phyloP scores from a whole-genome alignment of 1,140 invertebrate genomes.

The Meloidogyne floridensis region DNA sequence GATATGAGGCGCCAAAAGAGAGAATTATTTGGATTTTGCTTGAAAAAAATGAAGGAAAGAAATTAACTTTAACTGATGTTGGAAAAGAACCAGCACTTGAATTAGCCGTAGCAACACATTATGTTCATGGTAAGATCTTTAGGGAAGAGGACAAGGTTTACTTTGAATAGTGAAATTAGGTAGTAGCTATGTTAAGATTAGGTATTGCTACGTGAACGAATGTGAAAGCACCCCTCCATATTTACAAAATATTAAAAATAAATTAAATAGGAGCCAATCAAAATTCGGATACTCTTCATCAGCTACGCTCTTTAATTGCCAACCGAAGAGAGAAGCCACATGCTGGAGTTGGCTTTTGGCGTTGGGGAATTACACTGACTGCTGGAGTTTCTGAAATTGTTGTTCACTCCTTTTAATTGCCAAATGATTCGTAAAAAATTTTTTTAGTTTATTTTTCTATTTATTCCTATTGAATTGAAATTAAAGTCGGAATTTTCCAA shows the following conservation, averaged over 20 bases:
- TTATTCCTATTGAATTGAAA: neutral
- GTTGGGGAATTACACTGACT: conserved; percentile 52
- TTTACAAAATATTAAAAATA: conserved; percentile 11
- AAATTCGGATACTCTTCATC: conserved; percentile 57
- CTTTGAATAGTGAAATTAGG: too few relatives aligned
- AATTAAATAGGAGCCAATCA: conserved; percentile 51
- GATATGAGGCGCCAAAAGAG: conserved; percentile 51
- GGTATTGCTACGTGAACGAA: too few relatives aligned
- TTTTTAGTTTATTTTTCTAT: neutral
- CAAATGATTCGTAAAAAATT: neutral
- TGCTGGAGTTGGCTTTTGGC: conserved; percentile 62
- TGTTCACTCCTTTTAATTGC: conserved; percentile 26
- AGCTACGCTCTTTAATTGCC: conserved; percentile 54
- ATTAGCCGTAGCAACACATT: conserved; percentile 63
- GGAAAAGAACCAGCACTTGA: conserved; percentile 49
- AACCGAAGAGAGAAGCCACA: conserved; percentile 56
- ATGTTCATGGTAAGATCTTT: conserved; percentile 54
- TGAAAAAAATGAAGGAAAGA: conserved; percentile 47
- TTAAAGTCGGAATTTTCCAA: neutral
- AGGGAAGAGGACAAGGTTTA: neutral
- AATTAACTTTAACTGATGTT: conserved; percentile 31
- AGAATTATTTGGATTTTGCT: conserved; percentile 60
- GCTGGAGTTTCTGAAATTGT: conserved; percentile 33
- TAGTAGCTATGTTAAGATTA: too few relatives aligned
- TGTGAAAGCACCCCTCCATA: too few relatives aligned